Percentiles rank a stretch among this genome's conserved stretches.
Evolutionary conservation across 2,888 invertebrate species (phyloP).

Genomic region (Drosophila demipolita): DNA sequence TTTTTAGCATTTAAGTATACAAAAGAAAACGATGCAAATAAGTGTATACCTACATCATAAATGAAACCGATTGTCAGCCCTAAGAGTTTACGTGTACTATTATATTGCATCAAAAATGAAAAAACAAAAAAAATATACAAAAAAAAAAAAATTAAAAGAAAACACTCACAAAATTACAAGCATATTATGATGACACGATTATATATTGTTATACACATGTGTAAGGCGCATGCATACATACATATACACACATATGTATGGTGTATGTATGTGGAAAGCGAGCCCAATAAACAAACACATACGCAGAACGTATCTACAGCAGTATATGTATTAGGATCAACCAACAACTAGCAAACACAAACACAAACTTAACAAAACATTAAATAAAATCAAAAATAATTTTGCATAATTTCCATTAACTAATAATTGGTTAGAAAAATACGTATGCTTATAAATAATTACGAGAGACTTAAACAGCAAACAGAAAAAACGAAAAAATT

Average conservation of each 20-base stretch:
- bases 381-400: conserved; percentile 1
- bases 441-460: conserved; percentile 15
- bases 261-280: conserved; percentile 17
- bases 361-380: conserved; percentile 6
- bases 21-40: conserved; percentile 37
- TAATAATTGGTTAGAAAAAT: conserved; percentile 1
- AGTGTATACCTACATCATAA: conserved; percentile 14
- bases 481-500: conserved; percentile 38
- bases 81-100: conserved; percentile 54
- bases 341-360: conserved; percentile 11
- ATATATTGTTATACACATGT: conserved; percentile 14
- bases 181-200: conserved; percentile 26
- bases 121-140: conserved; percentile 22
- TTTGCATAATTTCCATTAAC: conserved; percentile 23
- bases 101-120: conserved; percentile 21
- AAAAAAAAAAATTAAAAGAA: neutral
- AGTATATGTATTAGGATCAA: conserved; percentile 10
- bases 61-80: conserved; percentile 62
- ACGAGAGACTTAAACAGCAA: conserved; percentile 21
- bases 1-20: conserved; percentile 56
- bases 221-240: conserved; percentile 16
- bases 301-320: neutral
- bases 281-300: neutral
- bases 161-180: conserved; percentile 28
- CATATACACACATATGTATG: neutral